Conservation (phyloP, 2,888 invertebrate species). For the Beris morrisii region DNA sequence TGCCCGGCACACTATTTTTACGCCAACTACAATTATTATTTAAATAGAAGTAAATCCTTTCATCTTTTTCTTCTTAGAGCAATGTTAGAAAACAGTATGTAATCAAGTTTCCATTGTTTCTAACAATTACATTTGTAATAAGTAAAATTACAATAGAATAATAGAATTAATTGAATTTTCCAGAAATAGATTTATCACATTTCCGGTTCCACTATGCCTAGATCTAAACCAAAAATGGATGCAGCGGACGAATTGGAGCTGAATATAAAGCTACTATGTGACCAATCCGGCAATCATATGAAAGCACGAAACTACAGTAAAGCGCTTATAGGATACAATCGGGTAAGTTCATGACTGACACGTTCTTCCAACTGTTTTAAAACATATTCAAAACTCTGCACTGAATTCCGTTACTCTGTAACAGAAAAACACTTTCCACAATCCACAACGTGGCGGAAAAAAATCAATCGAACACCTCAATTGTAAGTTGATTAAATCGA, state of each 20-base stretch:
- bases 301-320: conserved; percentile 74
- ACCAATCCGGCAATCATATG: conserved; percentile 76
- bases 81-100: too few relatives aligned
- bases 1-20: too few relatives aligned
- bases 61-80: too few relatives aligned
- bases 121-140: too few relatives aligned
- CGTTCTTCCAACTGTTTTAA: too few relatives aligned
- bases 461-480: conserved; percentile 5
- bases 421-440: not conserved
- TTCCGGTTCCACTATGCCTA: conserved; percentile 30
- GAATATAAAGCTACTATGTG: conserved; percentile 70
- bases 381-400: not conserved
- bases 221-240: conserved; percentile 54
- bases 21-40: too few relatives aligned
- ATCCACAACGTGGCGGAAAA: not conserved
- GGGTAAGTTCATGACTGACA: conserved; percentile 59
- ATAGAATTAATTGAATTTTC: not conserved
- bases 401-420: not conserved
- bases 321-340: conserved; percentile 70
- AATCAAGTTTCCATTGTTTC: too few relatives aligned
- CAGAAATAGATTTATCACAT: not conserved
- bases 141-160: too few relatives aligned
- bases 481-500: conserved; percentile 11
- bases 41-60: too few relatives aligned
- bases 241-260: conserved; percentile 55